Base-by-base conservation (phyloP, 2,797 vertebrate genomes). In the Philypnodon macrostomus region DNA sequence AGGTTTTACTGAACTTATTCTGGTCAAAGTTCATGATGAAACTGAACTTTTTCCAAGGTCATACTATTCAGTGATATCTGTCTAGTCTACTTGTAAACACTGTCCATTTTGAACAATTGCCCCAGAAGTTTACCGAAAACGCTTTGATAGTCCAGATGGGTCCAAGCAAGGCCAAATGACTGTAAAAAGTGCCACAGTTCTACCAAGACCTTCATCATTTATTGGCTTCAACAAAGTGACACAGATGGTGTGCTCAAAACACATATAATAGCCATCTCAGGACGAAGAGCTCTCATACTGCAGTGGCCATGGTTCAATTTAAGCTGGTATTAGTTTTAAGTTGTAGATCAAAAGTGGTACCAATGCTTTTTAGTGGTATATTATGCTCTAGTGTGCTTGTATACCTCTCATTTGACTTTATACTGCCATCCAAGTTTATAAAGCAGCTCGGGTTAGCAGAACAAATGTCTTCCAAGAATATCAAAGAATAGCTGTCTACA, bases 191-290 rank as follows among this genome's bases (percentile, higher is more conserved):
- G 14, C 24, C 24, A 27, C 9, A 9, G 15, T 29, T 42, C 29
- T 17, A 8, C 6, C 5, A n/a, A 44, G 15, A 30, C 26, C 40
- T 44, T 44, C 13, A 18, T 30, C 14, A 44, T 29, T 29, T 30
- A 29, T 30, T 44, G 26, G 41, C 26, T 30, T 5, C 41, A 44
- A 44, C 41, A 29, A 44, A 30, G 24, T 44, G 41, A 44, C 26
- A 24, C 40, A 44, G 26, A 44, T 41, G 40, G 40, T 30, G 10
- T 1, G 10, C 26, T n/a, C 11, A 11, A n/a, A 30, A 44, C 26
- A 44, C 15, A 5, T 23, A 26, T 7, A 41, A 27, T 26, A 13
- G 14, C 17, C 17, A 29, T 29, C 14, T 6, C 41, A 17, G 14
- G 26, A 30, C 14, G n/a, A 44, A 44, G 5, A 18, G 26, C 26